Evolutionary conservation across 2,888 invertebrate genomes (phyloP), one percentile per base, ranked within the genome.

Genomic region (Adelphocoris suturalis): DNA sequence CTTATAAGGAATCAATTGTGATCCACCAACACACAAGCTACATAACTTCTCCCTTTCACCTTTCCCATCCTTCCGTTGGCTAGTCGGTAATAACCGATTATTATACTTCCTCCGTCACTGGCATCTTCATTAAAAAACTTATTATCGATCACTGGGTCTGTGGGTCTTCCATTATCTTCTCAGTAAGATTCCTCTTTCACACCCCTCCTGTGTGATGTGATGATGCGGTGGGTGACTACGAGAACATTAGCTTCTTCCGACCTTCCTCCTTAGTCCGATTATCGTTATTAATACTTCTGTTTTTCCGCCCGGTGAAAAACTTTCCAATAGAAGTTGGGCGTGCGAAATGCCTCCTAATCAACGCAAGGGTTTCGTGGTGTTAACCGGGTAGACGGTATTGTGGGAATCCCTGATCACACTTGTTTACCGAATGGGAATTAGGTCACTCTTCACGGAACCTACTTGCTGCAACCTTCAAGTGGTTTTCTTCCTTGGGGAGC

Each of bases 301-400:
- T 13, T 57, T 16, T 16, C 57, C 9, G 9, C 3, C n/a, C n/a
- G 61, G 61, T 61, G 37, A 19, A 61, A 23, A 55, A 84, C 57
- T 84, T 84, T 84, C 84, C 84, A 57, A 55, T 57, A 57, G 47
- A 84, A 84, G 84, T 84, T 84, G 84, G 57, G 55, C 84, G 84
- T 84, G 84, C 57, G 84, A 84, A 82, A 84, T 84, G 16, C 2
- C 16, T 55, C 57, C 84, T 84, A 84, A 84, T 57, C 55, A 84
- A 28, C 19, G 4, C 4, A 28, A 55, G 37, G 55, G 57, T 57
- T 57, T 4, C 16, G 57, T 19, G 9, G 61, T n/a, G 61, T 19
- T 19, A 19, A 2, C 61, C 61, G 61, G 61, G 61, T n/a, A 19
- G 61, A 61, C 14, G 9, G n/a, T n/a, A 19, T 9, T 19, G 61